Conservation (phyloP, 2,797 vertebrate genomes). For the Naso thynnoides region DNA sequence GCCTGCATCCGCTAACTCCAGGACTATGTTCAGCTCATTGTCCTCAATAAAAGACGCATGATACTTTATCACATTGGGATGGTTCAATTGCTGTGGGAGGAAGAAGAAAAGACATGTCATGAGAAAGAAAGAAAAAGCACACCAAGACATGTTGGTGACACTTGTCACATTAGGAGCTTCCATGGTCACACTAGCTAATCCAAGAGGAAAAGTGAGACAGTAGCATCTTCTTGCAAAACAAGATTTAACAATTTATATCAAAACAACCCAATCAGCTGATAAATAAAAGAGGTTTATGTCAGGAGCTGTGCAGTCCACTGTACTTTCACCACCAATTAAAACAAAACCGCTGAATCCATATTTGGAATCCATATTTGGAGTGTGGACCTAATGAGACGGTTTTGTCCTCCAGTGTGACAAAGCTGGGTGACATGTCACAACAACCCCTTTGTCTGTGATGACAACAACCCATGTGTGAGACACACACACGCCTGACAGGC, state of each 20-base stretch:
- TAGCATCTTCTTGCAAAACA: not conserved
- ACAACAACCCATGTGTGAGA: slow-evolving; percentile 75
- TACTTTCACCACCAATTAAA: slow-evolving; percentile 66
- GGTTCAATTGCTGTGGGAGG: slow-evolving; percentile 93
- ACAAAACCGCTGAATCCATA: slow-evolving; percentile 53
- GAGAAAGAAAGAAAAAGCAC: slow-evolving; percentile 22
- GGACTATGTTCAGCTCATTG: slow-evolving; percentile 97
- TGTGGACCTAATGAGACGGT: slow-evolving; percentile 73
- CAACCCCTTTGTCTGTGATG: slow-evolving; percentile 72
- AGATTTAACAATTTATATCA: slow-evolving; percentile 17
- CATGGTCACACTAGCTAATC: slow-evolving; percentile 40
- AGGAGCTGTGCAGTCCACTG: slow-evolving; percentile 31
- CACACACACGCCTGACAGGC: slow-evolving; percentile 63
- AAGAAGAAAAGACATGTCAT: slow-evolving; percentile 29
- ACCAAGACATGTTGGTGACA: slow-evolving; percentile 55
- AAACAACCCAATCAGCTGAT: slow-evolving; percentile 29
- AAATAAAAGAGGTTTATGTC: slow-evolving; percentile 41
- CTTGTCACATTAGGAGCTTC: slow-evolving; percentile 62
- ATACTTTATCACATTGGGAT: slow-evolving; percentile 99
- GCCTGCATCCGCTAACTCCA: slow-evolving; percentile 97
- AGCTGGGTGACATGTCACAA: slow-evolving; percentile 80
- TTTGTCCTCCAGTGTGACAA: slow-evolving; percentile 80
- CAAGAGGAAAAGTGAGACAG: slow-evolving; percentile 18
- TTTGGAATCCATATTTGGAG: slow-evolving; percentile 56
- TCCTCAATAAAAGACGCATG: slow-evolving; percentile 99